phyloP scores from a whole-genome alignment of 2,888 invertebrate species.

The Aleiodes testaceus region DNA sequence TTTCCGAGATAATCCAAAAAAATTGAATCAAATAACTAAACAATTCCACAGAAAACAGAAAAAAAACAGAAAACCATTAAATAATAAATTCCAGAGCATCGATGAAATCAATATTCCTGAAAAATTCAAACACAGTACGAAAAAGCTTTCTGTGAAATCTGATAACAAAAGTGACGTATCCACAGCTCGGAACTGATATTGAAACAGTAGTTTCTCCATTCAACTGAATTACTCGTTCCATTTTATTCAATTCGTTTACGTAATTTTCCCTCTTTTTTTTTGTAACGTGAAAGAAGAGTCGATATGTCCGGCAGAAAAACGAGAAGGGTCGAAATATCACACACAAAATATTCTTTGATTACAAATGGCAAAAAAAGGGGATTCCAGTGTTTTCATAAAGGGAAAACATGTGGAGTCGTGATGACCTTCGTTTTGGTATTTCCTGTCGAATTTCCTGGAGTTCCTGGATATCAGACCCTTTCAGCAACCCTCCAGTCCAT shows the following conservation, averaged over 20 bases:
- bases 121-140: slow-evolving; percentile 21
- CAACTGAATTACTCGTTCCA: slow-evolving; percentile 3
- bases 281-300: background rate
- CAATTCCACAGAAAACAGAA: too few species aligned
- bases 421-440: slow-evolving; percentile 18
- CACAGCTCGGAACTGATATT: background rate
- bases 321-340: slow-evolving; percentile 5
- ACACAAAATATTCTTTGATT: slow-evolving; percentile 12
- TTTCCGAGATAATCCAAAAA: too few species aligned
- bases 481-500: background rate
- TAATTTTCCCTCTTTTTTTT: background rate
- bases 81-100: background rate
- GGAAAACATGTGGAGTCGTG: background rate
- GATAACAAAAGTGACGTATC: slow-evolving; percentile 26
- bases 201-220: slow-evolving; percentile 8
- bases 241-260: slow-evolving; percentile 17
- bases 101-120: background rate
- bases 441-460: background rate
- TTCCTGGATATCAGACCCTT: background rate
- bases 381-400: background rate
- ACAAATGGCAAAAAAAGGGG: background rate
- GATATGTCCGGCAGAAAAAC: slow-evolving; percentile 15
- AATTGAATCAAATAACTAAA: too few species aligned
- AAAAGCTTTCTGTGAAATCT: background rate
- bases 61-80: background rate